Evolutionary conservation across 2,797 vertebrate genomes (phyloP).

Genomic region (Sphenopsis melanotis): DNA sequence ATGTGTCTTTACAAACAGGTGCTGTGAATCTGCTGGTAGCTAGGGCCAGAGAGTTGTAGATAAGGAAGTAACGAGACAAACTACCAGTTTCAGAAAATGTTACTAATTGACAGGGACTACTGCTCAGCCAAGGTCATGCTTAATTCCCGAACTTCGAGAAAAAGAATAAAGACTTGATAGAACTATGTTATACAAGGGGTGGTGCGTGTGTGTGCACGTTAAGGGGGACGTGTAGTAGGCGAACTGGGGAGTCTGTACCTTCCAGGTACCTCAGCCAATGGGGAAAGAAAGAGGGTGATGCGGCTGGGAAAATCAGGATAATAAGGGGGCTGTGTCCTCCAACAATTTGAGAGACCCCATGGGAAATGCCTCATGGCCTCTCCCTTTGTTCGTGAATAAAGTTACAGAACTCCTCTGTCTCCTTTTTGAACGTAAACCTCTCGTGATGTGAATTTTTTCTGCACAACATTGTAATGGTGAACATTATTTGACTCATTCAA

Average conservation of each 20-base stretch:
- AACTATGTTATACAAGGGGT: neutral
- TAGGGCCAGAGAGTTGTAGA: no score
- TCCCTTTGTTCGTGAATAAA: neutral
- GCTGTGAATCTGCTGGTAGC: neutral
- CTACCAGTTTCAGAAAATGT: neutral
- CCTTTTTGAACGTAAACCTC: neutral
- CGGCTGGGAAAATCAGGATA: neutral
- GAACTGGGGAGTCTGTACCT: neutral
- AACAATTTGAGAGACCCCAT: neutral
- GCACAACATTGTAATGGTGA: neutral
- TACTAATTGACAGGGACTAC: neutral
- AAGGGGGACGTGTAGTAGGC: neutral
- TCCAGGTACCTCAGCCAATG: neutral
- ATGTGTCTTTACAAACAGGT: neutral
- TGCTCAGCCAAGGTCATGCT: neutral
- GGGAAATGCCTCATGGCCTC: neutral
- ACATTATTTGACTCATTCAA: neutral
- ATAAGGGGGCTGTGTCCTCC: neutral
- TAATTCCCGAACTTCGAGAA: neutral
- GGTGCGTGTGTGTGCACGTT: no score
- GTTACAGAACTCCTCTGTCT: neutral
- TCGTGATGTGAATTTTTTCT: neutral
- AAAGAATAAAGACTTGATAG: neutral
- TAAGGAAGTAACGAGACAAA: neutral
- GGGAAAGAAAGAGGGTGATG: neutral